Evolutionary conservation across 64 coral and sea anemone species (phyloP).

Genomic region (Montipora sp.): DNA sequence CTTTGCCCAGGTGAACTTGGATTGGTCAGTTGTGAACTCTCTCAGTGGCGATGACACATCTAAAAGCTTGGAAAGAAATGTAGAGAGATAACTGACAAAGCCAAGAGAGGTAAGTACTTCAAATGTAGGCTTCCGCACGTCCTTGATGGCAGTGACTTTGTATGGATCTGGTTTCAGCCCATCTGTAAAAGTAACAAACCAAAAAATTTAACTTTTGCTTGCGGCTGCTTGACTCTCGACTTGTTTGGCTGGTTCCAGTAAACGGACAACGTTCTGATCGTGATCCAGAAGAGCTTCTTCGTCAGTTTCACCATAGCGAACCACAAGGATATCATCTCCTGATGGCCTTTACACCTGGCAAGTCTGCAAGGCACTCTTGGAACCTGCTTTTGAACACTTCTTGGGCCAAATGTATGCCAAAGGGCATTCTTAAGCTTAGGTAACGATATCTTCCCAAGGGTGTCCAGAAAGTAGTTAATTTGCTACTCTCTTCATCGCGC

Average conservation of each 20-base stretch:
- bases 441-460: no score
- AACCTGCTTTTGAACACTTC: no score
- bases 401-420: no score
- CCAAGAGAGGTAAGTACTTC: conserved; percentile 44
- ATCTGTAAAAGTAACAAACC: neutral
- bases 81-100: conserved; percentile 39
- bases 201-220: conserved; percentile 57
- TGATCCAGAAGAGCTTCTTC: no score
- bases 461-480: no score
- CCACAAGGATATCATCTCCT: no score
- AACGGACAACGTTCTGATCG: no score
- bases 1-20: neutral
- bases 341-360: no score
- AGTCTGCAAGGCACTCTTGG: no score
- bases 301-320: no score
- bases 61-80: conserved; percentile 12
- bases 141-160: conserved; percentile 33
- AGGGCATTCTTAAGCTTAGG: no score
- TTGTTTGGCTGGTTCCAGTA: conserved; percentile 27
- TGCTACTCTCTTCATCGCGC: no score
- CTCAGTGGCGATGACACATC: conserved; percentile 17
- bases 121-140: conserved; percentile 6
- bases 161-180: conserved; percentile 62
- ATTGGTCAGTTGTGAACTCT: conserved; percentile 20
- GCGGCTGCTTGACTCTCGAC: conserved; percentile 27